These are phyloP conservation scores for Sthenelais limicola DNA, from an alignment of 2,888 invertebrate genomes.

Conservation along the genomic window DNA sequence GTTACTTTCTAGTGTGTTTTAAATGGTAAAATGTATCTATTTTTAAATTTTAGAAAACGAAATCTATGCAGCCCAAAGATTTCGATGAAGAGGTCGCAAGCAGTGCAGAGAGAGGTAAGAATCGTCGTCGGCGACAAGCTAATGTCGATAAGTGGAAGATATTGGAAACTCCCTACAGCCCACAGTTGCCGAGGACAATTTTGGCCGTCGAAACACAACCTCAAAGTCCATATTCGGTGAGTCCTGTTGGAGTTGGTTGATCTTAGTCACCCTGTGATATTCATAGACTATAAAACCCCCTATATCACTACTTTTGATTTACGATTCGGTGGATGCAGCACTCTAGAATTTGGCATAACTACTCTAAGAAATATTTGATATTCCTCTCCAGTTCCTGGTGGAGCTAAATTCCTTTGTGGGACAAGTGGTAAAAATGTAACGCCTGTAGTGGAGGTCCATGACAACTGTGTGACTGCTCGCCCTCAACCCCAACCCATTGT, in stretches of 20 bases:
- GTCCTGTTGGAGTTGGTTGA: slow-evolving; percentile 29
- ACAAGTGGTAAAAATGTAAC: too few species aligned
- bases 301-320: too few species aligned
- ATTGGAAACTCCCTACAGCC: slow-evolving; percentile 40
- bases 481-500: too few species aligned
- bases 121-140: slow-evolving; percentile 55
- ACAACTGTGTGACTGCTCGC: too few species aligned
- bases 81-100: slow-evolving; percentile 66
- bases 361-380: too few species aligned
- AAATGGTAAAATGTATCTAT: background rate
- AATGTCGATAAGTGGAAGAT: slow-evolving; percentile 52
- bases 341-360: too few species aligned
- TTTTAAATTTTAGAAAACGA: slow-evolving; percentile 59
- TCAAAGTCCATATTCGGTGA: slow-evolving; percentile 56
- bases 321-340: too few species aligned
- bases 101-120: slow-evolving; percentile 61
- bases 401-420: too few species aligned
- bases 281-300: too few species aligned
- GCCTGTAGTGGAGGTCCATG: too few species aligned
- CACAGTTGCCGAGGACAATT: slow-evolving; percentile 50
- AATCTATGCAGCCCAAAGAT: slow-evolving; percentile 69
- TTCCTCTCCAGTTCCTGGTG: too few species aligned
- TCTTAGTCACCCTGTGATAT: too few species aligned
- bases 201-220: slow-evolving; percentile 63
- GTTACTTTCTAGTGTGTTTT: background rate